Base-by-base conservation (phyloP, 2,888 invertebrate species). In the Bellardia pandia region DNA sequence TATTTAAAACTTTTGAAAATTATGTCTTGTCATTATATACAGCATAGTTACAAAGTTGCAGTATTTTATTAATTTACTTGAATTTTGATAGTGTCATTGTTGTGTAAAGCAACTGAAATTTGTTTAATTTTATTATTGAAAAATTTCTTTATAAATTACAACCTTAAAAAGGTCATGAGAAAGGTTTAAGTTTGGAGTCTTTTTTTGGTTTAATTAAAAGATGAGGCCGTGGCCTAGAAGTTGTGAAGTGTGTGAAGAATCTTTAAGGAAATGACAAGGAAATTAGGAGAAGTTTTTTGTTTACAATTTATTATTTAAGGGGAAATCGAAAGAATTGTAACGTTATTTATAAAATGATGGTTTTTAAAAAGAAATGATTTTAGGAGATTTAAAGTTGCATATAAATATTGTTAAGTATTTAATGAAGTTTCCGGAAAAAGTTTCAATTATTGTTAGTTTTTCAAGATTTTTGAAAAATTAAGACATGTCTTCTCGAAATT, bases 51-150 rank as follows among this genome's bases (percentile, higher is more conserved):
- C 58, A 58, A 58, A 8, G 30, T 23, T 58, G 58, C 30, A 58
- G 30, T 11, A 45, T 45, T 30, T 51, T 51, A 14, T 51, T 11
- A 3, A 11, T 45, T 11, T 7, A 16, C 23, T 11, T 58, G 1
- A 30, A 58, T 58, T 58, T 56, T 58, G 8, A 30, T 58, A 30
- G 30, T 58, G 58, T 58, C 58, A 58, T 58, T 58, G 58, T 30
- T 3, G 58, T 51, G 37, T 14, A 51, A 51, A 51, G 4, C 14
- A 51, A 14, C 48, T 14, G 13, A 48, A 48, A 48, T 14, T 48
- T 48, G 13, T 48, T n/a, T 14, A 13, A 51, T 51, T 51, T 51
- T 3, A 9, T 48, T 48, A 48, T 11, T 9, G 3, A 48, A 51
- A 51, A 51, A 51, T 51, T 51, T 45, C 45, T 45, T 45, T 45